phyloP scores from a whole-genome alignment of 2,113 vertebrate genomes.

The Sterrhoptilus dennistouni region DNA sequence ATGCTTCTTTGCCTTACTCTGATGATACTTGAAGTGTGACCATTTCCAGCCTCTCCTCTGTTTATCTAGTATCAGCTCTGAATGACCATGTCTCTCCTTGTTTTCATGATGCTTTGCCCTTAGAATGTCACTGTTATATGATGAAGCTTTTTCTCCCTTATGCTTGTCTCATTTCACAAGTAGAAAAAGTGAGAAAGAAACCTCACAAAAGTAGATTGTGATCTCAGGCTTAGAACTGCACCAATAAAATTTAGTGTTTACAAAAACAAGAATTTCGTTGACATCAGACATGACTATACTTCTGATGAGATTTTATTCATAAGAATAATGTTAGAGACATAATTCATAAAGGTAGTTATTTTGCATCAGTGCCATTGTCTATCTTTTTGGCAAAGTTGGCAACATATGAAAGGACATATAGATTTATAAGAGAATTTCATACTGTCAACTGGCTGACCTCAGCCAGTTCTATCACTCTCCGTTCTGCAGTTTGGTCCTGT shows the following conservation, averaged over 20 bases:
- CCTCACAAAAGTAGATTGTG: background rate
- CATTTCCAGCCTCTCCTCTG: background rate
- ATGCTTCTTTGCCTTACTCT: background rate
- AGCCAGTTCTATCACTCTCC: background rate
- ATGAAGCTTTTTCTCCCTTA: background rate
- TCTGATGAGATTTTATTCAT: background rate
- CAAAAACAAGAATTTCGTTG: background rate
- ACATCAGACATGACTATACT: background rate
- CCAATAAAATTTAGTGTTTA: background rate
- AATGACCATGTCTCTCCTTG: background rate
- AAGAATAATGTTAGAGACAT: background rate
- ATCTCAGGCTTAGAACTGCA: background rate
- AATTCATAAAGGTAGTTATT: background rate
- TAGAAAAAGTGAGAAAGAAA: background rate
- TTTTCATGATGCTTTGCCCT: background rate
- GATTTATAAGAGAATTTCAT: background rate
- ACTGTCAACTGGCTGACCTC: background rate
- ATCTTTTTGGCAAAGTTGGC: background rate
- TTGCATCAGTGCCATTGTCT: accelerated
- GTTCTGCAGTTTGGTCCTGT: background rate
- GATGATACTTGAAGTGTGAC: background rate
- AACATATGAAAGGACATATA: background rate
- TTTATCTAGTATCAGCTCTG: background rate
- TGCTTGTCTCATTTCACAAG: background rate
- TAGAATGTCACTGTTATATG: background rate